These are phyloP conservation scores for Drosophila bocqueti DNA, from an alignment of 1,140 invertebrate genomes.

Conservation along the genomic window DNA sequence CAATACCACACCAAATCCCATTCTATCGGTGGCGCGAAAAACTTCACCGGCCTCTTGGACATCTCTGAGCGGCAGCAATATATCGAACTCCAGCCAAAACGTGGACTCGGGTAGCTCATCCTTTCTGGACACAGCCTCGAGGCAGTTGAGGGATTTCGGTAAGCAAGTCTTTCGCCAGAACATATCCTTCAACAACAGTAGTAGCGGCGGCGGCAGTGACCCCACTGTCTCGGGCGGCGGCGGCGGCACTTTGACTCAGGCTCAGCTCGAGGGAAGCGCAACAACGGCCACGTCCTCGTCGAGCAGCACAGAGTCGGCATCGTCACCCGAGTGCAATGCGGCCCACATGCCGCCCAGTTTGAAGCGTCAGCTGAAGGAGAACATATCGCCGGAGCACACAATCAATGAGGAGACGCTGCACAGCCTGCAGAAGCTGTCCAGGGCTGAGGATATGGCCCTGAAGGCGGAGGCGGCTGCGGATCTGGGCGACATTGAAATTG, in stretches of 20 bases:
- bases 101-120: slow-evolving; percentile 47
- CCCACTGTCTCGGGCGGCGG: background rate
- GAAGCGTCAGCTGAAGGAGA: slow-evolving; percentile 83
- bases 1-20: slow-evolving; percentile 5
- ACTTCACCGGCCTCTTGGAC: slow-evolving; percentile 43
- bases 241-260: background rate
- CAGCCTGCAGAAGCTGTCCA: slow-evolving; percentile 66
- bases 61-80: slow-evolving; percentile 35
- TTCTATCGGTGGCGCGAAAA: slow-evolving; percentile 41
- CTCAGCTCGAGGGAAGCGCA: slow-evolving; percentile 26
- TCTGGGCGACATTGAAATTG: slow-evolving; percentile 70
- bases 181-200: slow-evolving; percentile 70
- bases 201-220: slow-evolving; percentile 49
- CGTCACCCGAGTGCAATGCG: slow-evolving; percentile 49
- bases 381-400: slow-evolving; percentile 84
- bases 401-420: slow-evolving; percentile 82
- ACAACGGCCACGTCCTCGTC: slow-evolving; percentile 36
- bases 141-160: slow-evolving; percentile 74
- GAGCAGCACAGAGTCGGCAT: slow-evolving; percentile 49
- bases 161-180: slow-evolving; percentile 84
- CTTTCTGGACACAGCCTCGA: slow-evolving; percentile 76
- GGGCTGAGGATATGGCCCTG: slow-evolving; percentile 43
- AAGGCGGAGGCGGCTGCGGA: slow-evolving; percentile 51
- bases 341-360: slow-evolving; percentile 70
- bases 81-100: slow-evolving; percentile 42